Evolutionary conservation across 2,888 invertebrate species (phyloP).

Genomic region (Paralinhomoeus sp.): DNA sequence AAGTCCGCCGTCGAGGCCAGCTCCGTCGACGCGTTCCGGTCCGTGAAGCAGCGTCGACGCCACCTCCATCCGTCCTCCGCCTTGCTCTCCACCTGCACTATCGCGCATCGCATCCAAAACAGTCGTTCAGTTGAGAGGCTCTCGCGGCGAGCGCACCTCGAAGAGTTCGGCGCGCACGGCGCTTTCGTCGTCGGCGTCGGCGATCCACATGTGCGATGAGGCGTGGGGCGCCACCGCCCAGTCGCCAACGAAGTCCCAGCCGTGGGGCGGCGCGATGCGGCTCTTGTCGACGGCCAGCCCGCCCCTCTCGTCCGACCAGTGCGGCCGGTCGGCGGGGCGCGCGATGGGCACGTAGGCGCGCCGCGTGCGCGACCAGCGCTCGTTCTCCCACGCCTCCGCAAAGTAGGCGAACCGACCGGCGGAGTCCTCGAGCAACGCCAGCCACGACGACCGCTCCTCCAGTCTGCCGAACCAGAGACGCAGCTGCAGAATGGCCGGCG

Average conservation of each 20-base stretch:
- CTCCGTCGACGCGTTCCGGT: background rate
- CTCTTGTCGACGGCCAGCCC: background rate
- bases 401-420: background rate
- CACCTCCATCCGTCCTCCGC: background rate
- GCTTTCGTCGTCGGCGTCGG: too few relatives aligned
- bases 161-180: too few relatives aligned
- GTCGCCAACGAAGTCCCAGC: too few relatives aligned
- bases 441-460: background rate
- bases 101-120: too few relatives aligned
- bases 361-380: background rate
- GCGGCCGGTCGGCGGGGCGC: background rate
- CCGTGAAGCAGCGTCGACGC: background rate
- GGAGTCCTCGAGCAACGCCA: background rate
- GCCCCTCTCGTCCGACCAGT: too few relatives aligned
- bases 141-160: too few relatives aligned
- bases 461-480: background rate
- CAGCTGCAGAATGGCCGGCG: background rate
- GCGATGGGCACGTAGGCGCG: background rate
- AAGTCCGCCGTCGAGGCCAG: too few relatives aligned
- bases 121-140: too few relatives aligned
- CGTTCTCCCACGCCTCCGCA: background rate
- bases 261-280: background rate
- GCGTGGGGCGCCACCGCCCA: too few relatives aligned
- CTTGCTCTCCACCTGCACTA: background rate
- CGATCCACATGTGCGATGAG: too few relatives aligned